These are phyloP conservation scores for Epinotia bilunana DNA, from an alignment of 2,888 invertebrate species.

Conservation along the genomic window DNA sequence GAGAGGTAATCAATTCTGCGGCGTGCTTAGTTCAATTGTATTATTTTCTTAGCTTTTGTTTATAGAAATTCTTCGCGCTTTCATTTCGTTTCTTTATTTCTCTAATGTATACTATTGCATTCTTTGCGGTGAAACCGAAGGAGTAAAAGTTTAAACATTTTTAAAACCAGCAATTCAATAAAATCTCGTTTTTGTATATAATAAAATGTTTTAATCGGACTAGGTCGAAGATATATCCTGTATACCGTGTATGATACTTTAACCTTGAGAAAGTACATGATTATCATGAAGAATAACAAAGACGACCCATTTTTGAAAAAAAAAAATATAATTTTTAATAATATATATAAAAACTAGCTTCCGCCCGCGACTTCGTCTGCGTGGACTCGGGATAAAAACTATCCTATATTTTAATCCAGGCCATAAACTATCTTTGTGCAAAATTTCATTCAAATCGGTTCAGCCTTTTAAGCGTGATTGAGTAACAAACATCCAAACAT, in stretches of 20 bases:
- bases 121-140: background rate
- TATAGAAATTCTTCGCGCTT: slow-evolving; percentile 23
- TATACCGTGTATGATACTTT: no score
- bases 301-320: no score
- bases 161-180: background rate
- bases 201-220: background rate
- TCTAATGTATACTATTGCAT: background rate
- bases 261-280: no score
- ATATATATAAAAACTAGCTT: no score
- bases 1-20: slow-evolving; percentile 41
- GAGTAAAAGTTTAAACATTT: background rate
- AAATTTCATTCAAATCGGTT: no score
- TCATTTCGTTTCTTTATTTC: background rate
- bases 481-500: no score
- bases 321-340: no score
- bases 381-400: no score
- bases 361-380: no score
- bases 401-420: no score
- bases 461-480: no score
- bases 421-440: no score
- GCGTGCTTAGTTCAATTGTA: slow-evolving; percentile 32
- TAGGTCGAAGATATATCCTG: background rate
- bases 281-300: background rate
- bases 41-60: slow-evolving; percentile 29
- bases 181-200: background rate